phyloP scores from a whole-genome alignment of 1,140 invertebrate genomes.

The Mycetomoellerius zeteki region DNA sequence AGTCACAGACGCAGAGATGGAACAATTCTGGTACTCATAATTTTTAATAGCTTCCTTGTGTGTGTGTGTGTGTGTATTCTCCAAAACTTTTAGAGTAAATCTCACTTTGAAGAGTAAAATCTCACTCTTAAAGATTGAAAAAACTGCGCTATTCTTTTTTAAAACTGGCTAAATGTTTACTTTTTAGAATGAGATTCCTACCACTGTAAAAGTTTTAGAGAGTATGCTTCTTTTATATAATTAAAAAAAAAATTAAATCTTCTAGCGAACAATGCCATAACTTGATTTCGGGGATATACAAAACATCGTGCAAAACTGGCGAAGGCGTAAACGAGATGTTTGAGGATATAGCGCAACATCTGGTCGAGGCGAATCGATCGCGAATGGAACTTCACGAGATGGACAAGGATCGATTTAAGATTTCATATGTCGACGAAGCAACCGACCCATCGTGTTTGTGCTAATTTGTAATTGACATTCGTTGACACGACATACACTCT shows the following conservation, averaged over 20 bases:
- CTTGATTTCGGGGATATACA: constrained; percentile 95
- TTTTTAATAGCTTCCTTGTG: not conserved
- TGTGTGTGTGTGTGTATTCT: too few relatives aligned
- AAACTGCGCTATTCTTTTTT: too few relatives aligned
- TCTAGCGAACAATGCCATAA: constrained; percentile 96
- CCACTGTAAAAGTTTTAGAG: too few relatives aligned
- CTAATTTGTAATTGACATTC: constrained; percentile 79
- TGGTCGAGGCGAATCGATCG: constrained; percentile 93
- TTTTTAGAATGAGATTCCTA: too few relatives aligned
- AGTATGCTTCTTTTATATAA: not conserved
- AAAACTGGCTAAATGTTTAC: too few relatives aligned
- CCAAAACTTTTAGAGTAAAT: too few relatives aligned
- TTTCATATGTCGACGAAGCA: constrained; percentile 89
- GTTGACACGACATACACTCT: constrained; percentile 12
- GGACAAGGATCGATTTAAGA: constrained; percentile 93
- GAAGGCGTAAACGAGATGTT: constrained; percentile 97
- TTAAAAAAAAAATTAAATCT: constrained; percentile 51
- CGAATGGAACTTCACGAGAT: constrained; percentile 93
- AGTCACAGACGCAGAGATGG: constrained; percentile 96
- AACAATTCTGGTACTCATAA: constrained; percentile 92
- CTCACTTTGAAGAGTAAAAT: too few relatives aligned
- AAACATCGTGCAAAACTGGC: constrained; percentile 96
- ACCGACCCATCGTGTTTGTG: constrained; percentile 90
- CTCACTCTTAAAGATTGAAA: too few relatives aligned
- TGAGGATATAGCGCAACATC: constrained; percentile 93